Evolutionary conservation across 1,140 invertebrate genomes (phyloP).

Genomic region (Heliconius melpomene): DNA sequence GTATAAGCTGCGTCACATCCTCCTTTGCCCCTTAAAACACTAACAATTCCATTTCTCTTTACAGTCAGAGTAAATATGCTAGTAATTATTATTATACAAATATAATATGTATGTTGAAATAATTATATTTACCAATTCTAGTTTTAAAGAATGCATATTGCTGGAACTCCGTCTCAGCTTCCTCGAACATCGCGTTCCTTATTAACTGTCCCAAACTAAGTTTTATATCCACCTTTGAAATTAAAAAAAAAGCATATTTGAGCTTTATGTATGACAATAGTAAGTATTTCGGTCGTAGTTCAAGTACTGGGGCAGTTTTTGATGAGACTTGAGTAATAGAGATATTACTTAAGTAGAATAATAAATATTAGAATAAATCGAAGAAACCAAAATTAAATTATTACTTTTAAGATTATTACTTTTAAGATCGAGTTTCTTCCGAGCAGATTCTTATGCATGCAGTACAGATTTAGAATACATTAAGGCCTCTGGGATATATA

Average conservation of each 20-base stretch:
- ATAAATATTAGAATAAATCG: no score
- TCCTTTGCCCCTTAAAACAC: no score
- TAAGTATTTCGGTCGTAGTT: no score
- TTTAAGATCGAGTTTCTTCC: not conserved
- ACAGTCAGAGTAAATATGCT: not conserved
- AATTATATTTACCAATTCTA: constrained; percentile 84
- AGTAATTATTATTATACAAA: not conserved
- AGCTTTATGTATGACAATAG: not conserved
- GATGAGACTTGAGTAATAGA: no score
- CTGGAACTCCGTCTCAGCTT: constrained; percentile 97
- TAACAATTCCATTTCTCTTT: no score
- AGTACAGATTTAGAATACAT: no score
- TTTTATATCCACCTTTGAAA: constrained; percentile 92
- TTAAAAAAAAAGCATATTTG: constrained; percentile 44
- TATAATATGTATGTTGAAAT: not conserved
- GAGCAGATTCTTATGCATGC: constrained; percentile 19
- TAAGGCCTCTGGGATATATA: no score
- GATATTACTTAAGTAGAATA: no score
- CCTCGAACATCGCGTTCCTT: constrained; percentile 96
- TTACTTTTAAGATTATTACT: no score
- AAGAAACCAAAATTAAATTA: no score
- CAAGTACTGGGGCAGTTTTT: no score
- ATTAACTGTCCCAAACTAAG: constrained; percentile 96
- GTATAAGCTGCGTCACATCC: no score
- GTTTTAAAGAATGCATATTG: constrained; percentile 99